A percentile compares a stretch with the other conserved stretches of the same genome.
Evolutionary conservation across 2,888 invertebrate species (phyloP).

Genomic region (Leptopilina drosophilae): DNA sequence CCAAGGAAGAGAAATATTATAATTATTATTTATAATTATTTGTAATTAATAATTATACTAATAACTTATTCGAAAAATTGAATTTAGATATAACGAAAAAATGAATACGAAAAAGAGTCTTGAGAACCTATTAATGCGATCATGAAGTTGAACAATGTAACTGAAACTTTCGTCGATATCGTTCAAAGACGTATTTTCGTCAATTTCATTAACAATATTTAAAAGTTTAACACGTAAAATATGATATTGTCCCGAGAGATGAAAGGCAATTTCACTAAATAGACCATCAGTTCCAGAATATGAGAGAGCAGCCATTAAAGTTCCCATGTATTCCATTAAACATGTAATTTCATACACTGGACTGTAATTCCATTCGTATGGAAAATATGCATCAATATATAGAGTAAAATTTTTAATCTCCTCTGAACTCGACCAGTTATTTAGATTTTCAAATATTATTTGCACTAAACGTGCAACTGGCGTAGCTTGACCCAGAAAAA

Average conservation of each 20-base stretch:
- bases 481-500: not conserved
- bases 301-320: not conserved
- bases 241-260: not conserved
- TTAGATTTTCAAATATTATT: not conserved
- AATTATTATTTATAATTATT: too few species aligned
- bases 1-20: too few species aligned
- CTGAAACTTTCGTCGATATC: not conserved
- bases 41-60: too few species aligned
- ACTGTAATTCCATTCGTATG: not conserved
- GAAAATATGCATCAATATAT: not conserved
- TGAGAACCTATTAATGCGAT: slow-evolving; percentile 2
- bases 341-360: not conserved
- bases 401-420: not conserved
- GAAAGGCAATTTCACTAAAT: not conserved
- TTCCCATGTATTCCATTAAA: not conserved
- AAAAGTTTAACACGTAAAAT: not conserved
- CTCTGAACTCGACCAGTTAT: not conserved
- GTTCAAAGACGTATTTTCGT: not conserved
- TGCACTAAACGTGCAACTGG: not conserved
- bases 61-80: not conserved
- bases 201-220: not conserved
- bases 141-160: not conserved
- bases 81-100: too few species aligned
- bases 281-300: not conserved
- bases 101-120: not conserved